Evolutionary conservation across 2,113 vertebrate genomes (phyloP).

Genomic region (Dipodomys merriami): DNA sequence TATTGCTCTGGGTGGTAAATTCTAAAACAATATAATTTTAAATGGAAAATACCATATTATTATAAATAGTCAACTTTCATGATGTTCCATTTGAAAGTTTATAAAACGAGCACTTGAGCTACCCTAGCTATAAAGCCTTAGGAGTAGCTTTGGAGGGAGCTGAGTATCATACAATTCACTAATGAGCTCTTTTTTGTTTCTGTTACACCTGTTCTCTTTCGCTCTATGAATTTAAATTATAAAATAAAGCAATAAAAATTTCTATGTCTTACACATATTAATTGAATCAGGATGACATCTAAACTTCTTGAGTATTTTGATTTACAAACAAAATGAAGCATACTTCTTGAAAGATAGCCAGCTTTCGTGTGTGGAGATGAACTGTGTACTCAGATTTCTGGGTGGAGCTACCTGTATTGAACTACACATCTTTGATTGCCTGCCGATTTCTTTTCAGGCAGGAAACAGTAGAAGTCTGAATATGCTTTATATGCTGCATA

Average conservation of each 20-base stretch:
- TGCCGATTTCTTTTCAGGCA: slow-evolving; percentile 17
- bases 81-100: not conserved
- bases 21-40: not conserved
- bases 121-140: not conserved
- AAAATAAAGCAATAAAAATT: not conserved
- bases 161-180: not conserved
- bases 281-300: slow-evolving; percentile 6
- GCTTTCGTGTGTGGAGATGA: not conserved
- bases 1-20: not conserved
- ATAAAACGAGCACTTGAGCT: not conserved
- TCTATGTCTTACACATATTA: not conserved
- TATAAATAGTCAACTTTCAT: not conserved
- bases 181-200: not conserved
- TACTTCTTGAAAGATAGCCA: not conserved
- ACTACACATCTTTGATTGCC: slow-evolving; percentile 62
- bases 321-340: slow-evolving; percentile 37
- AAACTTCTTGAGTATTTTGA: slow-evolving; percentile 43
- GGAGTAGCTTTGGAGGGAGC: not conserved
- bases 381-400: not conserved
- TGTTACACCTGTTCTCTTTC: not conserved
- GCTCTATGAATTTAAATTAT: not conserved
- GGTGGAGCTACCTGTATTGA: not conserved
- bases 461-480: not conserved
- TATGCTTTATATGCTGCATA: slow-evolving; percentile 56
- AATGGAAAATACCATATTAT: not conserved